A percentile compares a stretch with the other conserved stretches of the same genome.
Conservation (phyloP, 1,140 invertebrate genomes). For the Plodia interpunctella region DNA sequence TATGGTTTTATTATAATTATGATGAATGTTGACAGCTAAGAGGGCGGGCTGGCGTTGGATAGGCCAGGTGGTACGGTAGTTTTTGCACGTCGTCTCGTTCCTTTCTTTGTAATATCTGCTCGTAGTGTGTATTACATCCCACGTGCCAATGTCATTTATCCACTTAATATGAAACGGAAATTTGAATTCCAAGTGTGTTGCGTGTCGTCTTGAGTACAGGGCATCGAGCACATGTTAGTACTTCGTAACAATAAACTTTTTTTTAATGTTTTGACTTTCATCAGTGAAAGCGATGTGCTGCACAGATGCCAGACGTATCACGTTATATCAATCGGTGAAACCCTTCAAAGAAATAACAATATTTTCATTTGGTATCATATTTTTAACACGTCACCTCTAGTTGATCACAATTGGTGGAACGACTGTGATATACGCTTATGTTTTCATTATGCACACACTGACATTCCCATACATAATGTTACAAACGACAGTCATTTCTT, state of each 20-base stretch:
- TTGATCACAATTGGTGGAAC: conserved; percentile 51
- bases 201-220: conserved; percentile 4
- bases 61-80: conserved; percentile 25
- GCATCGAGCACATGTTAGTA: conserved; percentile 5
- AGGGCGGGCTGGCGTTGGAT: conserved; percentile 30
- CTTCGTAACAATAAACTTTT: conserved; percentile 17
- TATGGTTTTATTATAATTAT: conserved; percentile 31
- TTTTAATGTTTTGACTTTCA: conserved; percentile 50
- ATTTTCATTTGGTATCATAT: conserved; percentile 56
- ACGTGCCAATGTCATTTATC: conserved; percentile 9
- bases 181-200: conserved; percentile 9
- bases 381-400: conserved; percentile 56
- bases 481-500: conserved; percentile 52
- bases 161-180: conserved; percentile 9
- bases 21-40: conserved; percentile 34
- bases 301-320: conserved; percentile 42
- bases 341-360: conserved; percentile 51
- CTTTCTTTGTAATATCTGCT: conserved; percentile 1
- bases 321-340: conserved; percentile 56
- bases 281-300: conserved; percentile 51
- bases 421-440: conserved; percentile 24
- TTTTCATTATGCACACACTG: conserved; percentile 59
- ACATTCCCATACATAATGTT: conserved; percentile 27
- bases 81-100: conserved; percentile 11
- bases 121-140: conserved; percentile 2